Conservation (phyloP, 2,888 invertebrate species). For the Allophyes oxyacanthae region DNA sequence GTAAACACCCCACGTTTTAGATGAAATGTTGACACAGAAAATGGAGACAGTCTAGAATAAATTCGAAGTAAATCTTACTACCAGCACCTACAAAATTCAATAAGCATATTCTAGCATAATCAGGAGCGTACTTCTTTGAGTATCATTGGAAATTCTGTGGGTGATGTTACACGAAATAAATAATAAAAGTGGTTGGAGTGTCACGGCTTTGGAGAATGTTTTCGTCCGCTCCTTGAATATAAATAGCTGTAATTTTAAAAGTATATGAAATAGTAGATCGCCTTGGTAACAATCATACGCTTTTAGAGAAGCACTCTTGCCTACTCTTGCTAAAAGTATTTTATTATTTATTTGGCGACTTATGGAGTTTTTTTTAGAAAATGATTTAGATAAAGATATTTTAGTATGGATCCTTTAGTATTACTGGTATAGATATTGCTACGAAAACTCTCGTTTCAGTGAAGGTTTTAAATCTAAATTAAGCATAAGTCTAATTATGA, state of each 20-base stretch:
- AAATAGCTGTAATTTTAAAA: slow-evolving; percentile 75
- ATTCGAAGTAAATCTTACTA: slow-evolving; percentile 36
- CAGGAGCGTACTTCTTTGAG: slow-evolving; percentile 50
- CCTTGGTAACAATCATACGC: slow-evolving; percentile 24
- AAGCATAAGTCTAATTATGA: too few relatives aligned
- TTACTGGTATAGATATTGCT: too few relatives aligned
- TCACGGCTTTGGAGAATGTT: slow-evolving; percentile 65
- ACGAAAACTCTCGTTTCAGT: too few relatives aligned
- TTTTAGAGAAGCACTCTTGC: slow-evolving; percentile 31
- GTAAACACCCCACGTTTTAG: slow-evolving; percentile 35
- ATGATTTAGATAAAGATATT: too few relatives aligned
- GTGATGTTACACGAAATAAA: slow-evolving; percentile 65
- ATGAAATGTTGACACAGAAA: slow-evolving; percentile 32
- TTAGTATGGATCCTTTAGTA: too few relatives aligned
- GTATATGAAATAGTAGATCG: slow-evolving; percentile 55
- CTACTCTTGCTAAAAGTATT: slow-evolving; percentile 24
- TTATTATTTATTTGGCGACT: slow-evolving; percentile 7
- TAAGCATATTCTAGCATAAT: slow-evolving; percentile 53
- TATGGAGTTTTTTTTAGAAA: too few relatives aligned
- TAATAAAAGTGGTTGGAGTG: slow-evolving; percentile 71
- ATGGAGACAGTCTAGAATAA: slow-evolving; percentile 32
- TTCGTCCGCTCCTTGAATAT: slow-evolving; percentile 69
- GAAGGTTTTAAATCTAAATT: too few relatives aligned
- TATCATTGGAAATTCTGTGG: slow-evolving; percentile 65
- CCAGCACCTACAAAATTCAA: slow-evolving; percentile 52